A percentile compares a stretch with the other conserved stretches of the same genome.
phyloP scores from a whole-genome alignment of 2,888 invertebrate genomes.

The Calliopum simillimum region DNA sequence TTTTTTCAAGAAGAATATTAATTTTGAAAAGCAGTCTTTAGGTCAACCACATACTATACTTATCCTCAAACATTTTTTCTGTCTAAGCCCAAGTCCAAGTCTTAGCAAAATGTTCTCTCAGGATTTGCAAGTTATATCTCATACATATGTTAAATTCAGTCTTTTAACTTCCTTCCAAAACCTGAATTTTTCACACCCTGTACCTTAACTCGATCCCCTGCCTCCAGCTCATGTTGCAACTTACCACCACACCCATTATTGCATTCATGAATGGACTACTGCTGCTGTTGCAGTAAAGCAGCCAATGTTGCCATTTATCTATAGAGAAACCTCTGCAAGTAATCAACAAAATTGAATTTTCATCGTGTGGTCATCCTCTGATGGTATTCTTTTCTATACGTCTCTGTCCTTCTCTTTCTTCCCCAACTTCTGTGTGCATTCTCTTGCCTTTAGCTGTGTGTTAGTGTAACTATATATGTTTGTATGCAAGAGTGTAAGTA shows the following conservation, averaged over 20 bases:
- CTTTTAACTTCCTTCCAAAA: too few species aligned
- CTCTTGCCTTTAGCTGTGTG: slow-evolving; percentile 39
- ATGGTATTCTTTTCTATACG: slow-evolving; percentile 27
- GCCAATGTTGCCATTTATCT: slow-evolving; percentile 55
- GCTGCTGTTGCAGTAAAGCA: slow-evolving; percentile 44
- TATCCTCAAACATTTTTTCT: too few species aligned
- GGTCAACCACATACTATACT: too few species aligned
- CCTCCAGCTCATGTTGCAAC: too few species aligned
- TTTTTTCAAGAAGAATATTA: too few species aligned
- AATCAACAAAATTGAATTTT: slow-evolving; percentile 65
- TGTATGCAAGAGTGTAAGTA: not conserved
- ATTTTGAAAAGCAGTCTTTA: too few species aligned
- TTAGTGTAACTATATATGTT: slow-evolving; percentile 13
- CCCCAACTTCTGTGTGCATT: slow-evolving; percentile 38
- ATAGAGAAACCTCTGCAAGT: slow-evolving; percentile 59
- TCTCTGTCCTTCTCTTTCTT: slow-evolving; percentile 19
- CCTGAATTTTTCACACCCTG: too few species aligned
- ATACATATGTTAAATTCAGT: too few species aligned
- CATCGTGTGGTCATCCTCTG: slow-evolving; percentile 58
- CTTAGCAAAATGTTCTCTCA: too few species aligned
- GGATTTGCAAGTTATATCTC: too few species aligned
- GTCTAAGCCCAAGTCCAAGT: too few species aligned
- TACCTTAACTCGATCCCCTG: too few species aligned
- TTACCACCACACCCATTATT: slow-evolving; percentile 31
- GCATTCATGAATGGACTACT: slow-evolving; percentile 47